Percentiles rank a stretch among this genome's conserved stretches.
These are phyloP conservation scores for Ptilorrhoa leucosticta DNA, from an alignment of 2,113 vertebrate genomes.

Conservation along the genomic window DNA sequence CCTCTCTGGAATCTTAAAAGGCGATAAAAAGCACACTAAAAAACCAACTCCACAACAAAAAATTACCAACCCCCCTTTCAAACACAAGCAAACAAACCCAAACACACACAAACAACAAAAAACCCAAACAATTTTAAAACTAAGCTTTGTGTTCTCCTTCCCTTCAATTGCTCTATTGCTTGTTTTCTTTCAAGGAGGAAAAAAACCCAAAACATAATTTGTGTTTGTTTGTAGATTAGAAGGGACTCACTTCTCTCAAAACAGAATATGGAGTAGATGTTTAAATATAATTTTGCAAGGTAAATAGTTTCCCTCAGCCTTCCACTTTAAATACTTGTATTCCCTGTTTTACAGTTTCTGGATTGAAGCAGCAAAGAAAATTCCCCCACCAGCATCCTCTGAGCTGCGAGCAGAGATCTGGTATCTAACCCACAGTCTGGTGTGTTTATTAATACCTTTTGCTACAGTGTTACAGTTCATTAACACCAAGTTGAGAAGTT, in stretches of 20 bases:
- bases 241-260: background rate
- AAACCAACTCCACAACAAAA: background rate
- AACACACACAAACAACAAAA: background rate
- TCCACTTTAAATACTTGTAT: background rate
- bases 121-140: rapidly evolving
- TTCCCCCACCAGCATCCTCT: background rate
- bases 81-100: background rate
- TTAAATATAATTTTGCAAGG: background rate
- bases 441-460: slow-evolving; percentile 28
- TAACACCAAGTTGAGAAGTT: slow-evolving; percentile 29
- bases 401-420: background rate
- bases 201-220: background rate
- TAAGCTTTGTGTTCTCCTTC: background rate
- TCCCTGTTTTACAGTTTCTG: background rate
- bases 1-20: background rate
- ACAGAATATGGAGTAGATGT: background rate
- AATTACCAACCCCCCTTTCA: background rate
- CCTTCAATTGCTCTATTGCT: background rate
- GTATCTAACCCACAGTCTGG: background rate
- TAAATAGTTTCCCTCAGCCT: background rate
- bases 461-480: slow-evolving; percentile 24
- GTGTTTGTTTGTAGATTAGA: background rate
- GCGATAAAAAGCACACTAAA: background rate
- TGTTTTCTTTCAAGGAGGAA: background rate
- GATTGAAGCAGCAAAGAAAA: background rate